These are phyloP conservation scores for Mythimna pallens DNA, from an alignment of 2,888 invertebrate species.

Conservation along the genomic window DNA sequence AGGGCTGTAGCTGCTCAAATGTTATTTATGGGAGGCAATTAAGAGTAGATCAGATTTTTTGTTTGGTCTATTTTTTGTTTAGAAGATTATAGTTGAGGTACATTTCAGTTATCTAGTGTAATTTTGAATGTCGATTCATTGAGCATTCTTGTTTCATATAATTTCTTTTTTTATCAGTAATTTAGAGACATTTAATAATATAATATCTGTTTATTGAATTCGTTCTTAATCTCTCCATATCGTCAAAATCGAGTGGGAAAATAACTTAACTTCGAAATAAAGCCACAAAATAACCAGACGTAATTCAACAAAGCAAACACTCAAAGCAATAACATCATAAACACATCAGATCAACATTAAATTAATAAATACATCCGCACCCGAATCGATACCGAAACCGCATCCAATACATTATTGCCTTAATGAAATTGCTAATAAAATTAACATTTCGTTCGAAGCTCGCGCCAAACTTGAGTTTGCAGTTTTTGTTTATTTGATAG, in stretches of 20 bases:
- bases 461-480: constrained; percentile 79
- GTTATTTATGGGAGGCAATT: constrained; percentile 63
- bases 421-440: constrained; percentile 76
- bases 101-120: neutral
- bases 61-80: constrained; percentile 30
- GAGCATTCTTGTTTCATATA: neutral
- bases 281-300: neutral
- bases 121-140: neutral
- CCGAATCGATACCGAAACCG: constrained; percentile 63
- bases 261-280: neutral
- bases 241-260: neutral
- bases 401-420: constrained; percentile 71
- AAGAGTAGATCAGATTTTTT: constrained; percentile 38
- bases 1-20: constrained; percentile 64
- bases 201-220: neutral
- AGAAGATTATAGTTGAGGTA: neutral
- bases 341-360: constrained; percentile 37
- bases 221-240: too few species aligned
- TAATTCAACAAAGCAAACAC: constrained; percentile 28
- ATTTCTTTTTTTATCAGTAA: neutral
- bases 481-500: constrained; percentile 89
- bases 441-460: constrained; percentile 74
- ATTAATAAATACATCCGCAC: constrained; percentile 57
- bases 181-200: too few species aligned
- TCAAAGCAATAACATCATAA: constrained; percentile 22